Base-by-base conservation (phyloP, 1,140 invertebrate genomes). In the Drosophila nasuta region DNA sequence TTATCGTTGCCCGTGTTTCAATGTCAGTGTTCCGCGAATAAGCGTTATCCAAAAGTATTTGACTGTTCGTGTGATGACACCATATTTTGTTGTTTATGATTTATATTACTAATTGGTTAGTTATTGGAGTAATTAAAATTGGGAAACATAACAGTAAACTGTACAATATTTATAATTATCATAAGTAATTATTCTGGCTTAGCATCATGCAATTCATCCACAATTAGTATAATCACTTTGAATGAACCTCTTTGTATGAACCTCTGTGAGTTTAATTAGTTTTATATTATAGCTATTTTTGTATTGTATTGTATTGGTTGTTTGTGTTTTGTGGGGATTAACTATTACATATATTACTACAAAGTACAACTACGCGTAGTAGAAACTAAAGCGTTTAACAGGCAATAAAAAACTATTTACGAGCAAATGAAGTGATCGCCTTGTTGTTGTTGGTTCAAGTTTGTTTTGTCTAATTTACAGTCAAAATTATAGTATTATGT, bases 361-460 rank as follows among this genome's bases (percentile, higher is more conserved):
- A 60, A 74, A 30, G 41, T 48, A 49, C 41, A 20, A 68, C 10
- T 38, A 62, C 64, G 30, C 69, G 7, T 20, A 62, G 38, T 20
- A 65, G 62, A 41, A 56, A 60, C 38, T 54, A 17, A 69, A 48
- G 35, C 48, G 59, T 67, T 73, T 54, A 46, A 54, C 70, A 68
- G 56, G 74, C 81, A 85, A 83, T 63, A 33, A 33, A 48, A 83
- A 66, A 48, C 30, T 45, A 46, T 54, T 49, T 59, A 45, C 67
- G 38, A 65, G 45, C 59, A 66, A 68, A 75, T 87, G 82, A 86
- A 83, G 76, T 83, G 80, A 83, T 82, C 80, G 80, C 72, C 56
- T 65, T 79, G 49, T 72, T 43, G 1, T 41, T 67, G 10, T 20
- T 63, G 43, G 38, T 35, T 64, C 28, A 48, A 30, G 15, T 15